Evolutionary conservation across 2,888 invertebrate genomes (phyloP).

Genomic region (Tachystola acroxantha): DNA sequence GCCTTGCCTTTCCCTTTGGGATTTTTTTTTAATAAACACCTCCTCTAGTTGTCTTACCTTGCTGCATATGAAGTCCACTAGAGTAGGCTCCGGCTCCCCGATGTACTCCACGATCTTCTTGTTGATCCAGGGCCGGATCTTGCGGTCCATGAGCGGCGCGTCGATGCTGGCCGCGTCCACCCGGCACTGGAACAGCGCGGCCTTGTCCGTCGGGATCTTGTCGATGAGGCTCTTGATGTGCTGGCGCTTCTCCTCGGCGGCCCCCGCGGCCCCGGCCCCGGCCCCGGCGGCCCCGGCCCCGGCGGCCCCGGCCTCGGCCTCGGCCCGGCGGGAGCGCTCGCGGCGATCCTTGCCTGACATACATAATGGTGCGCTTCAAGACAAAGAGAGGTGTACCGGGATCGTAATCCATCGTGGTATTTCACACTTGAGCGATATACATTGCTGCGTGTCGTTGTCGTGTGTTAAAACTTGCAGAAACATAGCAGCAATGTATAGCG

Average conservation of each 20-base stretch:
- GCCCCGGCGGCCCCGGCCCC: constrained; percentile 61
- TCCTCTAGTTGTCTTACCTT: constrained; percentile 75
- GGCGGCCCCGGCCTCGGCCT: too few relatives aligned
- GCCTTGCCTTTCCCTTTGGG: too few relatives aligned
- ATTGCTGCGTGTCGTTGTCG: too few relatives aligned
- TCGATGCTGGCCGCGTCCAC: constrained; percentile 91
- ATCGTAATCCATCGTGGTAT: too few relatives aligned
- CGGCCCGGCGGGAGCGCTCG: too few relatives aligned
- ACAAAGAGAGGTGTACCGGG: too few relatives aligned
- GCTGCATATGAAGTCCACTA: constrained; percentile 99
- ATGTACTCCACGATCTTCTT: constrained; percentile 99
- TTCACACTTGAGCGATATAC: too few relatives aligned
- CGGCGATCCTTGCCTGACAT: too few relatives aligned
- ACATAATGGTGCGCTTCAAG: too few relatives aligned
- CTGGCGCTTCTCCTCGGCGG: constrained; percentile 95
- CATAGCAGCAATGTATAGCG: too few relatives aligned
- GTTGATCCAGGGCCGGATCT: constrained; percentile 99
- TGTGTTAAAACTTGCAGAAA: too few relatives aligned
- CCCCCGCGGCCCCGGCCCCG: constrained; percentile 59
- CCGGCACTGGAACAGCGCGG: constrained; percentile 95
- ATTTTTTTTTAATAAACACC: too few relatives aligned
- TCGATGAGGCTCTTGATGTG: constrained; percentile 98
- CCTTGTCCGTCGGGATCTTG: constrained; percentile 98
- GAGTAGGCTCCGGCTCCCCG: constrained; percentile 98
- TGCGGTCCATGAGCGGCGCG: constrained; percentile 91